Conservation (phyloP, 1,140 invertebrate species). For the Zophobas morio region DNA sequence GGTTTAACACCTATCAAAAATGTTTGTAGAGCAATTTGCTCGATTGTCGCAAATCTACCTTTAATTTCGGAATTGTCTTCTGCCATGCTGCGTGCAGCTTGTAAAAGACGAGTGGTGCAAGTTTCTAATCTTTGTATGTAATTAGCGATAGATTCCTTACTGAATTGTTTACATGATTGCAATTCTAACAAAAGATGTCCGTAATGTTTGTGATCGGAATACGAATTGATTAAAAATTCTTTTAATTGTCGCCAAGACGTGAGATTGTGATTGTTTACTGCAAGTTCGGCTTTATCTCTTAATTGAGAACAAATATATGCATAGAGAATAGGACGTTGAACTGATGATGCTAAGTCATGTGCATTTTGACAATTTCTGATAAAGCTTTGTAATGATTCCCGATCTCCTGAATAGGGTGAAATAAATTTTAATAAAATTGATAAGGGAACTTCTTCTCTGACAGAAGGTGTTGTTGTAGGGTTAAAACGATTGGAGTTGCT, state of each 20-base stretch:
- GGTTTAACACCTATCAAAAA: constrained; percentile 13
- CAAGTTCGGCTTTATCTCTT: not conserved
- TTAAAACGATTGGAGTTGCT: too few relatives aligned
- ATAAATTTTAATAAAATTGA: constrained; percentile 14
- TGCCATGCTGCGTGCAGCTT: not conserved
- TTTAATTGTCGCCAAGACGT: constrained; percentile 5
- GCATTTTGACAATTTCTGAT: constrained; percentile 2
- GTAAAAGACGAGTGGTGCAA: constrained; percentile 4
- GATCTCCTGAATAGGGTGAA: constrained; percentile 2
- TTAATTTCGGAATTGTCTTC: constrained; percentile 13
- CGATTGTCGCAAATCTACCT: constrained; percentile 13
- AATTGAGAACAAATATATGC: constrained; percentile 3
- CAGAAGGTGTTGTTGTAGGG: not conserved
- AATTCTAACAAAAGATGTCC: constrained; percentile 13
- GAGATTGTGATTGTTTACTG: constrained; percentile 7
- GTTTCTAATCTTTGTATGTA: constrained; percentile 13
- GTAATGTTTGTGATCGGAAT: constrained; percentile 10
- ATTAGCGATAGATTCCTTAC: not conserved
- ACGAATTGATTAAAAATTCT: not conserved
- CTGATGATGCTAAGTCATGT: not conserved
- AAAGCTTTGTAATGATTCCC: not conserved
- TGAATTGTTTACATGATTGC: constrained; percentile 20
- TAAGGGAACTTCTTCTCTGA: not conserved
- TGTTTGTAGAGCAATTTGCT: constrained; percentile 3
- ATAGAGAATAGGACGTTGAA: constrained; percentile 1